phyloP scores from a whole-genome alignment of 2,888 invertebrate species.

The Amphiduros pacificus region DNA sequence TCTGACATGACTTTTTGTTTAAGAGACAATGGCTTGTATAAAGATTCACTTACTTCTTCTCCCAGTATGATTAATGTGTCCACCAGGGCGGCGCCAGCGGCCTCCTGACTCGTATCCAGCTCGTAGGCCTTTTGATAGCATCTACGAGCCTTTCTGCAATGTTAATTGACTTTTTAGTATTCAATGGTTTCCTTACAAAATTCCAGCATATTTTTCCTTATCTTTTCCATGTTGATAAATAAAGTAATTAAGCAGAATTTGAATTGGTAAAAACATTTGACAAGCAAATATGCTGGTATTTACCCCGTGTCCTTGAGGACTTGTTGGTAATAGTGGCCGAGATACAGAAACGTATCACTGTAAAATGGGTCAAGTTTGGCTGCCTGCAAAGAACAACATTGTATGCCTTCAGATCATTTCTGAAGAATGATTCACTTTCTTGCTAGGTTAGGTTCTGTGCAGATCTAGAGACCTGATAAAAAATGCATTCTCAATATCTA shows the following conservation, averaged over 20 bases:
- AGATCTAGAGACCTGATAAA: no score
- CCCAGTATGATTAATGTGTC: conserved; percentile 73
- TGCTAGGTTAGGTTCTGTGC: no score
- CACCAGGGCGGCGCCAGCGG: conserved; percentile 75
- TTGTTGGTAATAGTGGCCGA: conserved; percentile 75
- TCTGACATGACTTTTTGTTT: no score
- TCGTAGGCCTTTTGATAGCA: conserved; percentile 84
- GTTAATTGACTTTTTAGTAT: not conserved
- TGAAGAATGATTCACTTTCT: no score
- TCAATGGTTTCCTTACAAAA: no score
- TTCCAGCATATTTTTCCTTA: no score
- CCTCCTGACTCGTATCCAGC: conserved; percentile 70
- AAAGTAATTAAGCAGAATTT: no score
- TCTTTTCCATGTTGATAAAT: no score
- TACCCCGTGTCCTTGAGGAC: conserved; percentile 70
- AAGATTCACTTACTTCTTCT: conserved; percentile 64
- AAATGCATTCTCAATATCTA: no score
- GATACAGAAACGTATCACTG: conserved; percentile 73
- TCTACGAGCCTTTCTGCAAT: conserved; percentile 69
- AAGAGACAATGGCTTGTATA: no score
- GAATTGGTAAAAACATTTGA: no score
- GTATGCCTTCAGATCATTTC: no score
- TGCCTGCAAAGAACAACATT: conserved; percentile 43
- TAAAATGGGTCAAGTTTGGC: conserved; percentile 73
- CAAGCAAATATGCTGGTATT: conserved; percentile 18